Percentiles rank a stretch among this genome's conserved stretches.
Conservation (phyloP, 2,888 invertebrate species). For the Epirrita christyi region DNA sequence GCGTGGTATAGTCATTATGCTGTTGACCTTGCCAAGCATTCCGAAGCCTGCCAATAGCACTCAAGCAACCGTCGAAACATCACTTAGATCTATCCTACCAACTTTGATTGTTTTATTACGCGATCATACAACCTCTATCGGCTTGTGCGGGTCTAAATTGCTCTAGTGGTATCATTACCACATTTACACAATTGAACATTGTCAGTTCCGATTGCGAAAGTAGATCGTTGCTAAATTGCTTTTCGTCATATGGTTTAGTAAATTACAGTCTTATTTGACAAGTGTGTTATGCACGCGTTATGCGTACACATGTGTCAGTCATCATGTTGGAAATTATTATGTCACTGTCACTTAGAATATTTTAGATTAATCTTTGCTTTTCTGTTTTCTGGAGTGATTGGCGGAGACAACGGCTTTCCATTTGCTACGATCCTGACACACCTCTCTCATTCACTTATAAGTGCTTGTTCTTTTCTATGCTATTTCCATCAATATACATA, state of each 20-base stretch:
- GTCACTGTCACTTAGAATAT: slow-evolving; percentile 1
- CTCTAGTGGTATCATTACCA: slow-evolving; percentile 65
- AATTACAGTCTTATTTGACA: slow-evolving; percentile 61
- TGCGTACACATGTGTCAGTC: slow-evolving; percentile 28
- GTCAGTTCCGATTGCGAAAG: slow-evolving; percentile 73
- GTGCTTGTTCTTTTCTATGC: background rate
- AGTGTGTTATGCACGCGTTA: slow-evolving; percentile 47
- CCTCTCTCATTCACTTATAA: background rate
- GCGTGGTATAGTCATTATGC: background rate
- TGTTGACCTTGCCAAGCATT: slow-evolving; percentile 24
- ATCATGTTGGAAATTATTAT: slow-evolving; percentile 10
- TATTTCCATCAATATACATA: no score
- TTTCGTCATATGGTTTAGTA: slow-evolving; percentile 72
- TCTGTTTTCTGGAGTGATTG: background rate
- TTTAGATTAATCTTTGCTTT: background rate
- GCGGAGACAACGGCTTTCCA: background rate
- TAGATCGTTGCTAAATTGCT: slow-evolving; percentile 73
- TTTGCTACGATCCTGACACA: no score
- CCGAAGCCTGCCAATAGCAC: slow-evolving; percentile 17
- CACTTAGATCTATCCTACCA: slow-evolving; percentile 42
- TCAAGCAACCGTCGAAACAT: slow-evolving; percentile 31
- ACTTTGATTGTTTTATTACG: slow-evolving; percentile 47
- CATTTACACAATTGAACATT: slow-evolving; percentile 75
- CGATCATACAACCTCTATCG: slow-evolving; percentile 46
- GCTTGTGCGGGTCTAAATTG: slow-evolving; percentile 51